Base-by-base conservation (phyloP, 2,797 vertebrate species). In the Rhinichthys osculus region DNA sequence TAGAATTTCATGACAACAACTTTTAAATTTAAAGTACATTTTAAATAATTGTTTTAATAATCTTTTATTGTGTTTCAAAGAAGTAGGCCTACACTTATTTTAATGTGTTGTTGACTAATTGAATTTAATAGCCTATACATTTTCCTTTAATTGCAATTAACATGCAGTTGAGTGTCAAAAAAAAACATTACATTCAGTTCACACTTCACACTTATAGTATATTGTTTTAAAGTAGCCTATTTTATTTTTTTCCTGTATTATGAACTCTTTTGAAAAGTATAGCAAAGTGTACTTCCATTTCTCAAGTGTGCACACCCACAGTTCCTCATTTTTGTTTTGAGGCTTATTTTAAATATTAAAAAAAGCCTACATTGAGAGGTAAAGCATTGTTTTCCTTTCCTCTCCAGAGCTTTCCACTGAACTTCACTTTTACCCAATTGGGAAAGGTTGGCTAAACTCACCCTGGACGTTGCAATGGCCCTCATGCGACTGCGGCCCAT, bases 351-450 rank as follows among this genome's bases (percentile, higher is more conserved):
- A 11, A 40, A 38, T 50, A 33, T 3, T 0, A 74, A 57, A 42
- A 42, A 50, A 7, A 7, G 14, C 30, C 59, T 27, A n/a, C 33
- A 21, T 6, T 27, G 87, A 90, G 88, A 86, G 30, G 86, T 85
- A 67, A 90, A 50, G 79, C 44, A 4, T 90, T 84, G 91, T 86
- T 90, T 89, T 88, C 78, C 89, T 88, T 94, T 66, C 40, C 19
- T 85, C 92, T 94, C 86, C 92, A 94, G 93, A 78, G 62, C 84
- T 86, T 76, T 85, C 84, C 87, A 90, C 82, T 89, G 77, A 23
- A 52, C 83, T 86, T 52, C 30, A 6, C 35, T 89, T 74, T 88
- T 84, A 69, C 73, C 35, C 71, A 40, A 67, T 69, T 78, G 73
- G 76, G 40, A 78, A 50, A 57, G 78, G 35, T 54, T 82, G 74